Base-by-base conservation (phyloP, 2,113 vertebrate species). In the Ophiodon elongatus region DNA sequence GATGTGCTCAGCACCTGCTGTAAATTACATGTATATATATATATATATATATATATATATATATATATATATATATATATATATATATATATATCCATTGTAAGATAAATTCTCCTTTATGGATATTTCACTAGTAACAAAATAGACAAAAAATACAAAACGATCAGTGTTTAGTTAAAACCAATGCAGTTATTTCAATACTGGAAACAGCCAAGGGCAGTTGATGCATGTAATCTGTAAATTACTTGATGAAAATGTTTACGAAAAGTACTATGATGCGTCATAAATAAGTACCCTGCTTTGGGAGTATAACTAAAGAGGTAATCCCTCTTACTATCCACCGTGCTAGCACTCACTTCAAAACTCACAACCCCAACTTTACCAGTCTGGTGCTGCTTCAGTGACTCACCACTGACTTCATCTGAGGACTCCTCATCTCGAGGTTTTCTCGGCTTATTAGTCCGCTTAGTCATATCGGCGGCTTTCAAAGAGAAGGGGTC, bases 341-440 rank as follows among this genome's bases (percentile, higher is more conserved):
- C 14, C 19, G 19, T 31, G 43, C 3, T 59, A 1, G 29, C 15
- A 1, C 6, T 31, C n/a, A 45, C 50, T 17, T 73, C 9, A 29
- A 56, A 47, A 56, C 54, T 56, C 14, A 21, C 29, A 83, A 14
- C 11, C 8, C 10, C 23, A 37, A 59, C 17, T 52, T 6, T 15
- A 71, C 35, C 37, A 59, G 41, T 56, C 8, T 19, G 10, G 63
- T 64, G 62, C 6, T 17, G 33, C 19, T 79, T 50, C 8, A 31
- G 29, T 47, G 69, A 80, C 83, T 95, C 95, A 99, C 98, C 97
- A 86, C 97, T 94, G 95, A 98, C 94, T 93, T 99, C 98, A 90
- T 99, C 98, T 50, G 98, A 99, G 25, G 98, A 99, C 82, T 99
- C 98, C 87, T 99, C 98, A 95, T 99, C 98, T 67, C 96, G 96